A percentile compares a stretch with the other conserved stretches of the same genome.
Conservation (phyloP, 2,888 invertebrate genomes). For the Linnaemya vulpina region DNA sequence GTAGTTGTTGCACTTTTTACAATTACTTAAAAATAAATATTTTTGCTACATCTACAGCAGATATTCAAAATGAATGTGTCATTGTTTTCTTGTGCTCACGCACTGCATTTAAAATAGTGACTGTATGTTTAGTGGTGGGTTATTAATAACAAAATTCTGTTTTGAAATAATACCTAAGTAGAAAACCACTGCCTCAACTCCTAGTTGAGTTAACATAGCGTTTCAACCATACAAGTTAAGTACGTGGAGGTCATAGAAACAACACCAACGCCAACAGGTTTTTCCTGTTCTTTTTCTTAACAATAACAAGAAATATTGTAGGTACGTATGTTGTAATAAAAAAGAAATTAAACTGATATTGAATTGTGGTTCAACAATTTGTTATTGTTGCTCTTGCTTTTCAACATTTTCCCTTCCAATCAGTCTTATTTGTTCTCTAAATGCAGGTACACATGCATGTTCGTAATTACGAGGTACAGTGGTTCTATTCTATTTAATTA, state of each 20-base stretch:
- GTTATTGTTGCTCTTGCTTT: conserved; percentile 18
- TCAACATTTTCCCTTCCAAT: conserved; percentile 22
- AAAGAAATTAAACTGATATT: conserved; percentile 40
- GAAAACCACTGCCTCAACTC: conserved; percentile 28
- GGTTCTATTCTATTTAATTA: background rate
- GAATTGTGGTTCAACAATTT: conserved; percentile 26
- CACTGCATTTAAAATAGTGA: conserved; percentile 20
- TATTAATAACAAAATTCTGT: conserved; percentile 9
- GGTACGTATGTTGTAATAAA: conserved; percentile 17
- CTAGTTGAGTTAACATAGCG: conserved; percentile 17
- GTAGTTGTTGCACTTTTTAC: conserved; percentile 2
- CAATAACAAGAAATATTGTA: conserved; percentile 2
- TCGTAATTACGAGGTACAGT: background rate
- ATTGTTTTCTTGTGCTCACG: conserved; percentile 2
- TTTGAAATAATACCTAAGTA: conserved; percentile 39
- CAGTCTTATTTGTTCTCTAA: background rate
- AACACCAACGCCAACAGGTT: conserved; percentile 73
- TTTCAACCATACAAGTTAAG: conserved; percentile 50
- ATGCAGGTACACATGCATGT: background rate
- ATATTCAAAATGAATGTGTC: conserved; percentile 22
- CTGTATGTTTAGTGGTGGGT: conserved; percentile 2
- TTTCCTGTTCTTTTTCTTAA: conserved; percentile 66
- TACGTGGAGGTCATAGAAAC: conserved; percentile 65
- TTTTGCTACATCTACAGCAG: conserved; percentile 13
- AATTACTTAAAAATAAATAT: background rate